Evolutionary conservation across 2,113 vertebrate species (phyloP), one percentile per base, ranked within the genome.

Genomic region (Cairina moschata): DNA sequence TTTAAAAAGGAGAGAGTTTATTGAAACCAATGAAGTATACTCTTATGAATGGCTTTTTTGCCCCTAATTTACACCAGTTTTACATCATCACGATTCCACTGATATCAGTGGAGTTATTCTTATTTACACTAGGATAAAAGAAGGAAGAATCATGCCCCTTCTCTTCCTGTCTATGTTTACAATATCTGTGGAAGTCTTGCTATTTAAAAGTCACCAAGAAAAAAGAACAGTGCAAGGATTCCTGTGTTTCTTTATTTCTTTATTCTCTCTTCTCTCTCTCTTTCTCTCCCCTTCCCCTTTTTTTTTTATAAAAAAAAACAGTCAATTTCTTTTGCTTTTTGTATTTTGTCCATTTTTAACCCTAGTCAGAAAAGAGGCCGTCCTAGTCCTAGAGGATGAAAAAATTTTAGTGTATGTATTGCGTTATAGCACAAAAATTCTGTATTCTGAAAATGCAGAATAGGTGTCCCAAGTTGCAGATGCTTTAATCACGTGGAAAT

Each of bases 1-100:
- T 93, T 96, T 92, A 95, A 97, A 94, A 68, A 42, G 76, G 82
- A 93, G 90, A 84, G 65, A 95, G 93, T 96, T 96, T 95, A 96
- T 95, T 94, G 91, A 92, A 95, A 86, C 44, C 86, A 92, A 87
- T 89, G 86, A 89, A 94, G 77, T 92, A 32, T 59, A 73, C 71
- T 94, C 26, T 50, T 90, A 80, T 87, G 62, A 28, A 90, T 91
- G 50, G 52, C 11, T 86, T 93, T 73, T 75, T 8, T 29, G 6
- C 81, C 44, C 29, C 62, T 91, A 62, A 73, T 65, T 54, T 66
- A 58, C 69, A 74, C 54, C 34, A 81, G 44, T 88, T 95, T 89
- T 84, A 82, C 62, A 79, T 91, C 34, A 65, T 7, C 9, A 7
- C 66, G 84, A 69, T 83, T 94, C 66, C 74, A 88, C 0, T 3